Conservation (phyloP, 2,113 vertebrate species). For the Coturnix japonica region DNA sequence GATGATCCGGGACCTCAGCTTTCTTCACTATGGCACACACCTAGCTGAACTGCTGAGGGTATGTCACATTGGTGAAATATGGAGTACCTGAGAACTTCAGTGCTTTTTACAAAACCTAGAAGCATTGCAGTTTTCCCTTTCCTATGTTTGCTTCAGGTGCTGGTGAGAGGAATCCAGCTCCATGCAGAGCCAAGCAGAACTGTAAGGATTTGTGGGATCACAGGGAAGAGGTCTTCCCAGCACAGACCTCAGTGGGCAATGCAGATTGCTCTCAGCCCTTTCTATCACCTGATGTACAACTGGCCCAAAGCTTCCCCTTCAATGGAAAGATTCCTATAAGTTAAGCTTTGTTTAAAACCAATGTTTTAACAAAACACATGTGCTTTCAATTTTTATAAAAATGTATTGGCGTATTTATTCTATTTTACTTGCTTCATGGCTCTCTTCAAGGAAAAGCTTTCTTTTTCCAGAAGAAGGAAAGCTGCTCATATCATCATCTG, state of each 20-base stretch:
- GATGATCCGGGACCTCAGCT: not conserved
- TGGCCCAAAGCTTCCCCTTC: not conserved
- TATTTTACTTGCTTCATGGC: slow-evolving; percentile 37
- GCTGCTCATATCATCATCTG: slow-evolving; percentile 63
- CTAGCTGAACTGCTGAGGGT: not conserved
- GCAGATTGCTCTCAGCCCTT: not conserved
- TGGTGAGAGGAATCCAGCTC: not conserved
- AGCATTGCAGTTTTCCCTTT: not conserved
- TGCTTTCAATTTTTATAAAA: slow-evolving; percentile 70
- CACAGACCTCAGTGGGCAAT: accelerated
- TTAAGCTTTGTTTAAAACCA: slow-evolving; percentile 25
- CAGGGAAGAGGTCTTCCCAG: accelerated
- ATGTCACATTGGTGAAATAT: accelerated
- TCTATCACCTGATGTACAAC: not conserved
- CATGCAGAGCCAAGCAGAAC: not conserved
- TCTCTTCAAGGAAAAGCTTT: slow-evolving; percentile 34
- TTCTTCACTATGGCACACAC: accelerated
- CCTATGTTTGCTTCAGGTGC: accelerated
- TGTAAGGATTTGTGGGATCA: not conserved
- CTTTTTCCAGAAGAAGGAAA: slow-evolving; percentile 52
- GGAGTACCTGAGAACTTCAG: not conserved
- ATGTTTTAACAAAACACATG: slow-evolving; percentile 39
- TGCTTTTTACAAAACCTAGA: not conserved
- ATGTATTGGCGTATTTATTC: slow-evolving; percentile 53
- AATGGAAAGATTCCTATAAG: not conserved